A percentile compares a stretch with the other conserved stretches of the same genome.
These are phyloP conservation scores for Aleiodes alternator DNA, from an alignment of 2,888 invertebrate genomes.

Conservation along the genomic window DNA sequence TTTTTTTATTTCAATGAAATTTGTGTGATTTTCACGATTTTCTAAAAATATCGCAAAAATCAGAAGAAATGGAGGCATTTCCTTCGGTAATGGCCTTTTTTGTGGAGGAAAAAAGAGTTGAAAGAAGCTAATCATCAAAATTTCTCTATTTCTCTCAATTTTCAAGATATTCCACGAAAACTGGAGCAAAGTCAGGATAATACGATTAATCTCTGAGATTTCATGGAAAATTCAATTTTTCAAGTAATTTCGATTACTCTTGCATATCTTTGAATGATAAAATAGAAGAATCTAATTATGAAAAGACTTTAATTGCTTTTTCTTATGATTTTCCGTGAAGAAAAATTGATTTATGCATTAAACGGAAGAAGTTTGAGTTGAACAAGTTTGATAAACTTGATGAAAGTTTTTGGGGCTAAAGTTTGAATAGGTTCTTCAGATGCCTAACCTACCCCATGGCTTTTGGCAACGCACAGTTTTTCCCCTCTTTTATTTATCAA, in stretches of 20 bases:
- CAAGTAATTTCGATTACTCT: too few species aligned
- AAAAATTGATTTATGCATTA: too few species aligned
- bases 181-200: too few species aligned
- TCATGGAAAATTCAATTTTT: constrained; percentile 1
- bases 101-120: too few species aligned
- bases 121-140: too few species aligned
- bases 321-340: neutral
- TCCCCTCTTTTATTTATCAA: constrained; percentile 37
- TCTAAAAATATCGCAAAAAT: too few species aligned
- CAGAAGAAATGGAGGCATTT: too few species aligned
- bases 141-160: too few species aligned
- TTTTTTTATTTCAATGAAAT: too few species aligned
- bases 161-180: too few species aligned
- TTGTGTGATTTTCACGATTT: too few species aligned
- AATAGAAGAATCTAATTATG: neutral
- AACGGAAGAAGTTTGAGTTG: too few species aligned
- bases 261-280: neutral
- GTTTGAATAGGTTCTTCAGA: constrained; percentile 42
- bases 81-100: neutral
- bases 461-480: constrained; percentile 69
- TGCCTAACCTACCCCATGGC: constrained; percentile 72
- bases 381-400: neutral
- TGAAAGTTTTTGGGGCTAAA: constrained; percentile 39
- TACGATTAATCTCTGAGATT: neutral
- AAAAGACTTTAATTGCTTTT: neutral